Evolutionary conservation across 2,888 invertebrate species (phyloP).

Genomic region (Mimumesa dahlbomi): DNA sequence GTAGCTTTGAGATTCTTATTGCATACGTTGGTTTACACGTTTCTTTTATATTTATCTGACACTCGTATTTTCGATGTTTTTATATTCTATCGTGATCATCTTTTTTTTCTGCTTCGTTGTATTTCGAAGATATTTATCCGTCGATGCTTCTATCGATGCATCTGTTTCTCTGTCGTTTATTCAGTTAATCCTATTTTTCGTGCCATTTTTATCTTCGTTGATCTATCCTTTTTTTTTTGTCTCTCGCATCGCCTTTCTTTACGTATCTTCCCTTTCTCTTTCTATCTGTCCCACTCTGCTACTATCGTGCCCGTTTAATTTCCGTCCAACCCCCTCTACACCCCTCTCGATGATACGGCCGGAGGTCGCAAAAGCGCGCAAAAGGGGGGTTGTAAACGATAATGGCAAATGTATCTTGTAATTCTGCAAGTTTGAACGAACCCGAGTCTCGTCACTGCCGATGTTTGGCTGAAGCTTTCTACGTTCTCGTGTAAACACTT

Average conservation of each 20-base stretch:
- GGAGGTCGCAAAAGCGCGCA: constrained; percentile 24
- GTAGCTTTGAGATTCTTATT: too few relatives aligned
- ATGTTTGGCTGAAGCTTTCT: too few relatives aligned
- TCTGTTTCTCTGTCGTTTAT: too few relatives aligned
- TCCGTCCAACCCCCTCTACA: constrained; percentile 20
- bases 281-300: neutral
- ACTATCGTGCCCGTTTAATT: constrained; percentile 29
- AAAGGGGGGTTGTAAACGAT: constrained; percentile 30
- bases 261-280: neutral
- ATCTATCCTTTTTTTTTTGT: neutral
- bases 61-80: neutral
- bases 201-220: too few relatives aligned
- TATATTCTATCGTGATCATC: neutral
- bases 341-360: neutral
- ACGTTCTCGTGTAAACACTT: too few relatives aligned
- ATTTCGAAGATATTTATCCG: too few relatives aligned
- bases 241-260: neutral
- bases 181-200: too few relatives aligned
- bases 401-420: constrained; percentile 37
- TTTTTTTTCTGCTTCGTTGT: neutral
- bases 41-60: too few relatives aligned
- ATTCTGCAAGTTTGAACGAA: constrained; percentile 20
- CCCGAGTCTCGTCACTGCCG: constrained; percentile 14
- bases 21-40: too few relatives aligned
- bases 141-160: too few relatives aligned